Conservation (phyloP, 2,797 vertebrate genomes). For the Gymnodraco acuticeps region DNA sequence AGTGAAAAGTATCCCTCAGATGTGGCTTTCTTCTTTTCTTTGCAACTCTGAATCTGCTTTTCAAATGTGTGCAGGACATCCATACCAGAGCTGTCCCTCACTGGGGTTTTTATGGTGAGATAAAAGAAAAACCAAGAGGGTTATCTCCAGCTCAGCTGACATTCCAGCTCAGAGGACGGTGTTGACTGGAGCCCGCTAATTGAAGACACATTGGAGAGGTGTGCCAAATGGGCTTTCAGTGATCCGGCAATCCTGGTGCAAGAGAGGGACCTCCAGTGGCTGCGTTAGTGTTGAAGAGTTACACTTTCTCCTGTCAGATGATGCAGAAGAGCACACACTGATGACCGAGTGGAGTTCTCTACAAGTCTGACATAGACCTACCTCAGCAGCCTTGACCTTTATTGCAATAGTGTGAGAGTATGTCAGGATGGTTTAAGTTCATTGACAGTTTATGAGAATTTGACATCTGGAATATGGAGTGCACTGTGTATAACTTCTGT, state of each 20-base stretch:
- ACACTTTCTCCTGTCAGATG: neutral
- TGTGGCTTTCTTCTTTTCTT: constrained; percentile 36
- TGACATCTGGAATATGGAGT: constrained; percentile 11
- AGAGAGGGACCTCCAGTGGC: constrained; percentile 80
- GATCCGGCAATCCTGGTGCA: constrained; percentile 62
- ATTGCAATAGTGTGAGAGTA: neutral
- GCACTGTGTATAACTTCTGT: neutral
- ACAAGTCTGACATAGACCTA: constrained; percentile 3
- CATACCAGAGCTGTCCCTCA: constrained; percentile 34
- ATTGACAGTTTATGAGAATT: constrained; percentile 8
- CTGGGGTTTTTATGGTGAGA: constrained; percentile 63
- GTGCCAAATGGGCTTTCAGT: constrained; percentile 35
- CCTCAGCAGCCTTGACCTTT: constrained; percentile 7
- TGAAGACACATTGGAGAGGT: constrained; percentile 79
- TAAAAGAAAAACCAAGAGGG: constrained; percentile 66
- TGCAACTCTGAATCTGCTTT: constrained; percentile 46
- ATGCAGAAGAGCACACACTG: constrained; percentile 26
- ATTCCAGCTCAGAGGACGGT: constrained; percentile 71
- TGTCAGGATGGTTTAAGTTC: constrained; percentile 1
- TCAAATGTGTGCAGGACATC: constrained; percentile 61
- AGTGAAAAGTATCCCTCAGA: constrained; percentile 47
- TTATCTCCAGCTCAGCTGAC: constrained; percentile 75
- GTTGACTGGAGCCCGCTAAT: constrained; percentile 75
- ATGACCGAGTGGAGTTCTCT: constrained; percentile 19
- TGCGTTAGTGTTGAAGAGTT: too few relatives aligned